Evolutionary conservation across 2,888 invertebrate species (phyloP), one percentile per base, ranked within the genome.

Genomic region (Aphidoletes aphidimyza): DNA sequence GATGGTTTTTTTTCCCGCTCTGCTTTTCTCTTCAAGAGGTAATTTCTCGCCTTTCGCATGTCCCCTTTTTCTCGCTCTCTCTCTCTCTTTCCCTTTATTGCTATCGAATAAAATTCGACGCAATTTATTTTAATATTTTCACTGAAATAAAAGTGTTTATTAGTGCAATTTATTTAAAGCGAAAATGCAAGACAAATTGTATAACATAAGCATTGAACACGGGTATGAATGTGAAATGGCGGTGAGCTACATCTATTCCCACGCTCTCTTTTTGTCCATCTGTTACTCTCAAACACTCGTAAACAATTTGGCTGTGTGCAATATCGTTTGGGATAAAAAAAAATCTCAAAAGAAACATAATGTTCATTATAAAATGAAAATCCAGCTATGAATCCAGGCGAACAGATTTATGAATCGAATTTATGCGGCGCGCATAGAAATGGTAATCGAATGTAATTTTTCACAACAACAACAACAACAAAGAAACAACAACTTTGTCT

Each of bases 121-220:
- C 54, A 54, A 54, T 54, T 54, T 54, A 54, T 54, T 54, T 54
- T 54, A 54, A 54, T 54, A 54, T 54, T 54, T 54, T 54, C 54
- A 54, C 54, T 54, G 22, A 54, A 54, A 54, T 54, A 54, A 54
- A 54, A 54, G 54, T 54, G 54, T 54, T 54, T 54, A 54, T 54
- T 54, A 54, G 54, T 54, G 54, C 54, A 54, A 54, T 54, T 54
- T 54, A 54, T 54, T 54, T 54, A 5, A 22, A 22, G 22, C 5
- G 22, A 54, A 54, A 54, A 54, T 3, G 17, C 14, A 54, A 54
- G 54, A 54, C 54, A 54, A 54, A 54, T 54, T 54, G 54, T 54
- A 54, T 54, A 54, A 54, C 54, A 54, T 22, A 54, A 54, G 54
- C 22, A 54, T 14, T 54, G 54, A 54, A 54, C 54, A 54, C 22